Percentiles rank a stretch among this genome's conserved stretches.
phyloP scores from a whole-genome alignment of 2,113 vertebrate genomes.

The Pycnonotus jocosus region DNA sequence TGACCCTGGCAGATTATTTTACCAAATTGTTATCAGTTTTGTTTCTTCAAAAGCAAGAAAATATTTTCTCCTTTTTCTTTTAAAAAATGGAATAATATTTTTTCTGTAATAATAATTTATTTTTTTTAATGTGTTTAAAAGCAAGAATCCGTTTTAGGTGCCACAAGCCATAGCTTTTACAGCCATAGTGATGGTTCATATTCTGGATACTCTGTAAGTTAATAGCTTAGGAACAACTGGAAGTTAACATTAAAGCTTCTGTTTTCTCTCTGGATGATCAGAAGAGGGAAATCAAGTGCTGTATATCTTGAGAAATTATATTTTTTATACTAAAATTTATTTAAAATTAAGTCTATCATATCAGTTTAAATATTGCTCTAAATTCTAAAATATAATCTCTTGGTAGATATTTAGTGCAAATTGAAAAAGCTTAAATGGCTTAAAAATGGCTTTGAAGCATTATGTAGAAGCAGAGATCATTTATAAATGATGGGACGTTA shows the following conservation, averaged over 20 bases:
- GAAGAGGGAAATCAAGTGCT: conserved; percentile 35
- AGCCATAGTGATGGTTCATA: neutral
- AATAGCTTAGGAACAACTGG: neutral
- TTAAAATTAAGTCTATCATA: conserved; percentile 62
- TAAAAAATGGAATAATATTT: neutral
- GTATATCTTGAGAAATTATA: conserved; percentile 35
- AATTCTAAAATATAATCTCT: conserved; percentile 70
- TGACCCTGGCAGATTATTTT: neutral
- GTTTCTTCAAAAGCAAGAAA: neutral
- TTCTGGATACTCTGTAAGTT: neutral
- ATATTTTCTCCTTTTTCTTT: neutral
- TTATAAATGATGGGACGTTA: conserved; percentile 68
- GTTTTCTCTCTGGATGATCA: conserved; percentile 33
- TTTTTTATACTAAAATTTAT: conserved; percentile 64
- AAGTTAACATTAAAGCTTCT: conserved; percentile 35
- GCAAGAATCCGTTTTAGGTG: neutral
- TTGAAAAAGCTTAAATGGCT: conserved; percentile 73
- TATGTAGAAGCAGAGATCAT: conserved; percentile 65
- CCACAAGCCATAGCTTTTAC: neutral
- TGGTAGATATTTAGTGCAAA: conserved; percentile 70
- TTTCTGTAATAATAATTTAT: neutral
- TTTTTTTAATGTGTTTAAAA: neutral
- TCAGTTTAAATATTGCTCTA: conserved; percentile 69
- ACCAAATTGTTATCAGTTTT: neutral
- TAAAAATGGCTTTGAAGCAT: conserved; percentile 74